Evolutionary conservation across 1,140 invertebrate species (phyloP).

Genomic region (Ladona fulva): DNA sequence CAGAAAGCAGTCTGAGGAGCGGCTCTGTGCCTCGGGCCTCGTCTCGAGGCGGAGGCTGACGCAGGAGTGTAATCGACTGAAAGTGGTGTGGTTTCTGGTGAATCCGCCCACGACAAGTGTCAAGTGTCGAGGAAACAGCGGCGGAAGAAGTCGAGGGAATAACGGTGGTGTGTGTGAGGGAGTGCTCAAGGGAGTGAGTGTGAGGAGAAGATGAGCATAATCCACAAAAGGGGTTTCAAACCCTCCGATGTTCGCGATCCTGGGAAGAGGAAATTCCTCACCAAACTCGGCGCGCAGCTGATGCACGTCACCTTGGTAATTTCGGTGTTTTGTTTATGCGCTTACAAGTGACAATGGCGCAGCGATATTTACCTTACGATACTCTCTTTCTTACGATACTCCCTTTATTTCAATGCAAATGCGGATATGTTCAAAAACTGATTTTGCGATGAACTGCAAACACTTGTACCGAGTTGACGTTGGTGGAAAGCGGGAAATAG

Average conservation of each 20-base stretch:
- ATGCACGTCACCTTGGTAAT: constrained; percentile 68
- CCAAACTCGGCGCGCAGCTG: constrained; percentile 64
- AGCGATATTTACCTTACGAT: no score
- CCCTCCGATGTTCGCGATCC: constrained; percentile 76
- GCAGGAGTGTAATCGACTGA: no score
- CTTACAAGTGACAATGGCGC: no score
- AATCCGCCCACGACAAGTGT: no score
- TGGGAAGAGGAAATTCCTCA: constrained; percentile 65
- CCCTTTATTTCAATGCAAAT: no score
- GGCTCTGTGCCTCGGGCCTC: neutral
- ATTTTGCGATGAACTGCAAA: no score
- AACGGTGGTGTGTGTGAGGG: neutral
- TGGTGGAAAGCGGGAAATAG: no score
- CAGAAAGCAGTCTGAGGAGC: neutral
- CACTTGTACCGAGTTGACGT: no score
- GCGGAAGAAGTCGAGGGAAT: neutral
- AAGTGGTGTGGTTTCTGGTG: no score
- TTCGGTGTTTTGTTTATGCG: no score
- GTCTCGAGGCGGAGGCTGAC: neutral
- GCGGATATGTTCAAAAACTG: no score
- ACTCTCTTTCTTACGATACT: no score
- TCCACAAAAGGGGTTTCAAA: constrained; percentile 55
- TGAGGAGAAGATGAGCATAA: neutral
- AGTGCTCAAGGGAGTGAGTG: neutral
- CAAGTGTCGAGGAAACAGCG: neutral